A percentile compares a stretch with the other conserved stretches of the same genome.
phyloP scores from a whole-genome alignment of 2,888 invertebrate species.

The Meteorus cinctellus region DNA sequence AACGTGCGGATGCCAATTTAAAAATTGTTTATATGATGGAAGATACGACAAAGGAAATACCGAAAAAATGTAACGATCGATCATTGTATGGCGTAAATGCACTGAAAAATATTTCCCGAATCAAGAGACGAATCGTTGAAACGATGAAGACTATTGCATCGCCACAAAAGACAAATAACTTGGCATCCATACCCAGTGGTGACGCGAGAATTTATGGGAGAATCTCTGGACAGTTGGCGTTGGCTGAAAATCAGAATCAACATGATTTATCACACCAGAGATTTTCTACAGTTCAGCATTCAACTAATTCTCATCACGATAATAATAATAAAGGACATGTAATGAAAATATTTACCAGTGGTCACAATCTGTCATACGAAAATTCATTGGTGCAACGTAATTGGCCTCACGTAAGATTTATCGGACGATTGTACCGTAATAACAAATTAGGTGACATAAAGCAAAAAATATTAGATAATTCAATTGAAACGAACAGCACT shows the following conservation, averaged over 20 bases:
- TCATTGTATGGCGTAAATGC: slow-evolving; percentile 41
- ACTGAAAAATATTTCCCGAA: slow-evolving; percentile 57
- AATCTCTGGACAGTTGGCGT: slow-evolving; percentile 44
- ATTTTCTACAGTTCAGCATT: background rate
- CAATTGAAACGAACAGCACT: background rate
- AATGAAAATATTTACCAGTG: slow-evolving; percentile 34
- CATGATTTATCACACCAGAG: background rate
- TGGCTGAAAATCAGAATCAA: slow-evolving; percentile 1
- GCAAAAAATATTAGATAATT: background rate
- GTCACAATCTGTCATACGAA: slow-evolving; percentile 33
- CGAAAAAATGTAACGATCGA: background rate
- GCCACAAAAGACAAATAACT: slow-evolving; percentile 54
- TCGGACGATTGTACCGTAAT: background rate
- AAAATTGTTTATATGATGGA: slow-evolving; percentile 72
- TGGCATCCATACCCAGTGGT: slow-evolving; percentile 30
- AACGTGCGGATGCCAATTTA: slow-evolving; percentile 69
- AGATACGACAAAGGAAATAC: slow-evolving; percentile 26
- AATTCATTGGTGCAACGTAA: slow-evolving; percentile 44
- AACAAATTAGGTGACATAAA: slow-evolving; percentile 14
- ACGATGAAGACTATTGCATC: slow-evolving; percentile 65
- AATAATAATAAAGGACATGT: slow-evolving; percentile 43
- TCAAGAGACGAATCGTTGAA: slow-evolving; percentile 58
- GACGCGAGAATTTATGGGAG: slow-evolving; percentile 39
- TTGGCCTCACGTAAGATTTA: slow-evolving; percentile 35
- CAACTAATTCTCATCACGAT: background rate